Conservation (phyloP, 2,797 vertebrate genomes). For the Sylvia borin region DNA sequence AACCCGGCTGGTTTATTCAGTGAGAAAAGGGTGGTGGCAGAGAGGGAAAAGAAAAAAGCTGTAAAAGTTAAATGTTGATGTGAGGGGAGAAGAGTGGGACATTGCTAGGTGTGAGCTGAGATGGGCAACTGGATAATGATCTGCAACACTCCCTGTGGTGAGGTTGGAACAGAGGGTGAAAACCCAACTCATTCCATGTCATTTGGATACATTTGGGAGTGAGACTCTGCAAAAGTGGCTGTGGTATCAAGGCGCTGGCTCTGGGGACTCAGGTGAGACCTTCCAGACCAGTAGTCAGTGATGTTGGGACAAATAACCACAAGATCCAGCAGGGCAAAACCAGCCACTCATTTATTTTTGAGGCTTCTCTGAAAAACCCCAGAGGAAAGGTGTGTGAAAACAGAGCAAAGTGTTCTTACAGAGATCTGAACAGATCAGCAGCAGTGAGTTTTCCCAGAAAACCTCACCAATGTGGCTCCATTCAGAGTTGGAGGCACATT, state of each 20-base stretch:
- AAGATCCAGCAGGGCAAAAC: not conserved
- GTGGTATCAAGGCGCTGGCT: not conserved
- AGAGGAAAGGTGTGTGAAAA: not conserved
- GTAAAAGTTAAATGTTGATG: not conserved
- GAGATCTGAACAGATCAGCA: not conserved
- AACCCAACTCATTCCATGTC: not conserved
- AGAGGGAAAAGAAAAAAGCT: rapidly evolving
- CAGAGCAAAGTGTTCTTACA: not conserved
- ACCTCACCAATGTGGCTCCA: not conserved
- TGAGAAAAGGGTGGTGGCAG: not conserved
- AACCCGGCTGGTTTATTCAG: not conserved
- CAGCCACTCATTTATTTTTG: not conserved
- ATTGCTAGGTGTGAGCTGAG: not conserved
- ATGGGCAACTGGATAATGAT: not conserved
- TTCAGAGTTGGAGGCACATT: not conserved
- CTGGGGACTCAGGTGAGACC: not conserved
- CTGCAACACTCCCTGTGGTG: not conserved
- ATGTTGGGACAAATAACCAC: not conserved
- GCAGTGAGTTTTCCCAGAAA: not conserved
- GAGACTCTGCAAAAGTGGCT: not conserved
- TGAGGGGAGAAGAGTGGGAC: not conserved
- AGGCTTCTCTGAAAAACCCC: not conserved
- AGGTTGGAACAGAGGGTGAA: not conserved
- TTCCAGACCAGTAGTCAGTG: not conserved
- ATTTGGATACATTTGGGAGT: not conserved